phyloP scores from a whole-genome alignment of 2,888 invertebrate species.

The Acanthococcus lagerstroemiae region DNA sequence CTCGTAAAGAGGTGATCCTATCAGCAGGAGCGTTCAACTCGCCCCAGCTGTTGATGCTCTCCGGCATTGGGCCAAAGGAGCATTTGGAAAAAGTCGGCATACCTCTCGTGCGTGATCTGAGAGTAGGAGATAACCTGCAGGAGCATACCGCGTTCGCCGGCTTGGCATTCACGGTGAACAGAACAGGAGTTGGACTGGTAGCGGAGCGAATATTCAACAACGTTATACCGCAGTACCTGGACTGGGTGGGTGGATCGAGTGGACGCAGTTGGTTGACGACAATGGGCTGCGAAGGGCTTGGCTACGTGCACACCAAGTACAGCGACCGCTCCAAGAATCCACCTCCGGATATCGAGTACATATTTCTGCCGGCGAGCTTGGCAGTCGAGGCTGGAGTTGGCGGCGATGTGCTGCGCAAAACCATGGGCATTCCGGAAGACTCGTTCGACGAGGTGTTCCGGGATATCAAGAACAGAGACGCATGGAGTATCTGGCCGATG shows the following conservation, averaged over 20 bases:
- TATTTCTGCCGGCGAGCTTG: no score
- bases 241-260: background rate
- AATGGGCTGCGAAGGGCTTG: conserved; percentile 44
- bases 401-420: conserved; percentile 32
- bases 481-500: conserved; percentile 38
- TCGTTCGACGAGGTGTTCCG: conserved; percentile 39
- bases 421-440: conserved; percentile 37
- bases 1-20: conserved; percentile 51
- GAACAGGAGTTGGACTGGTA: conserved; percentile 41
- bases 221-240: conserved; percentile 37
- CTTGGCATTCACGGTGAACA: conserved; percentile 53
- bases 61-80: conserved; percentile 52
- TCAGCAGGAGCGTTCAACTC: conserved; percentile 69
- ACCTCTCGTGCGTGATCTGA: conserved; percentile 14
- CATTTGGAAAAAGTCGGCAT: conserved; percentile 48
- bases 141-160: conserved; percentile 49
- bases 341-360: conserved; percentile 38
- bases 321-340: conserved; percentile 38
- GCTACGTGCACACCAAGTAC: conserved; percentile 42
- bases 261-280: conserved; percentile 40
- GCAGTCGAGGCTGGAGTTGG: conserved; percentile 36
- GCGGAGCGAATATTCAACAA: conserved; percentile 39
- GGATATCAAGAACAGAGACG: conserved; percentile 37
- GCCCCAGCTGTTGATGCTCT: conserved; percentile 58
- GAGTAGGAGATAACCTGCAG: conserved; percentile 32